These are phyloP conservation scores for Unio delphinus DNA, from an alignment of 2,888 invertebrate species.

Conservation along the genomic window DNA sequence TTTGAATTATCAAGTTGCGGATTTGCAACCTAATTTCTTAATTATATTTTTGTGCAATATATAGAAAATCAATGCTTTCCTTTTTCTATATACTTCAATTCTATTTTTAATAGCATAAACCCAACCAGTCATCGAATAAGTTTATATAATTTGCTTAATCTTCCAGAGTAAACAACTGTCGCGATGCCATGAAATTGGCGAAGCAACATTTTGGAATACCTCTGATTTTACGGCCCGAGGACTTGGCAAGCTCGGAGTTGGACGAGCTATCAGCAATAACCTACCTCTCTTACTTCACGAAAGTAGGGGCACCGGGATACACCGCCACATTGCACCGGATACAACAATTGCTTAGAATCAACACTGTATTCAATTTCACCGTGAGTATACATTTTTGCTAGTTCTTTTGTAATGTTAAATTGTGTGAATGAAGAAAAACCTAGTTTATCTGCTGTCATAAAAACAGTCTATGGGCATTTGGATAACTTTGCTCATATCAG, in stretches of 20 bases:
- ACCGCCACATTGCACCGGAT: constrained; percentile 94
- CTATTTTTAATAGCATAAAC: too few relatives aligned
- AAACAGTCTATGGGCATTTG: neutral
- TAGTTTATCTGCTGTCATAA: neutral
- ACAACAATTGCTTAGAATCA: constrained; percentile 81
- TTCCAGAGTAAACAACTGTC: constrained; percentile 89
- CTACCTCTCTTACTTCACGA: constrained; percentile 98
- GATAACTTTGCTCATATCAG: too few relatives aligned
- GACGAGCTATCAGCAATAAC: constrained; percentile 98
- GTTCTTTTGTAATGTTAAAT: neutral
- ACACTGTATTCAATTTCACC: constrained; percentile 88
- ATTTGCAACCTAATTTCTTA: too few relatives aligned
- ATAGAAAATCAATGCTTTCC: too few relatives aligned
- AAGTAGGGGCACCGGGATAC: constrained; percentile 92
- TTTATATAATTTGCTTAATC: neutral
- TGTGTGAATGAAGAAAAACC: neutral
- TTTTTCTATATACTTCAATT: too few relatives aligned
- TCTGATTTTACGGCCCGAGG: constrained; percentile 94
- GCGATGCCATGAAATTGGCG: constrained; percentile 92
- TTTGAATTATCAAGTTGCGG: too few relatives aligned
- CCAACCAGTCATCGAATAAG: neutral
- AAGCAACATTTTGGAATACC: constrained; percentile 93
- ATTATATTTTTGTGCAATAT: too few relatives aligned
- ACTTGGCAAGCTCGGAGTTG: constrained; percentile 93
- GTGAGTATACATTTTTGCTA: constrained; percentile 75